These are phyloP conservation scores for Epinephelus malabaricus DNA, from an alignment of 2,797 vertebrate genomes.

Conservation along the genomic window DNA sequence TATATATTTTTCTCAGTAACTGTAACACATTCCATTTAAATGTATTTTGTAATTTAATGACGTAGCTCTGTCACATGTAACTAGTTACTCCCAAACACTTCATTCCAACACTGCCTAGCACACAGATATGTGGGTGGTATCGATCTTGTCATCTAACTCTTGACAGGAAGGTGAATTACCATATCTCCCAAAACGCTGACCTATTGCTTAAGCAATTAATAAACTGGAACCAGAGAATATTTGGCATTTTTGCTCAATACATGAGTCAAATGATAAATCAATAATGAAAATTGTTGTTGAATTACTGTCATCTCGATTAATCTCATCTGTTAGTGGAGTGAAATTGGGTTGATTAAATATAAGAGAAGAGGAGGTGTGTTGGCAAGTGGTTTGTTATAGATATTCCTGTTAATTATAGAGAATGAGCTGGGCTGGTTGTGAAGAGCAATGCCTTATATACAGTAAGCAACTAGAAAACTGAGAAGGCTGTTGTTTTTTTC, in stretches of 20 bases:
- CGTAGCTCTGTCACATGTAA: too few species aligned
- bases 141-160: neutral
- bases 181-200: too few species aligned
- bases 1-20: too few species aligned
- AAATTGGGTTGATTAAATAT: neutral
- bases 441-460: neutral
- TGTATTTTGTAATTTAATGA: too few species aligned
- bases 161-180: neutral
- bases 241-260: neutral
- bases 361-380: neutral
- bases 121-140: neutral
- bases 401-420: constrained; percentile 21
- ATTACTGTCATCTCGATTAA: neutral
- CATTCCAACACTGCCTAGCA: too few species aligned
- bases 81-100: too few species aligned
- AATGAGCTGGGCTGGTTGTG: neutral
- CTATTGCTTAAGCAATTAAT: neutral
- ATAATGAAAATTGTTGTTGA: neutral
- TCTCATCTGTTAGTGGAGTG: neutral
- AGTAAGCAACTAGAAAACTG: neutral
- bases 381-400: neutral
- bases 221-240: neutral
- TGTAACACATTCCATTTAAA: too few species aligned
- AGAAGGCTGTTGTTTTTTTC: neutral
- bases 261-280: constrained; percentile 6